Conservation (phyloP, 2,113 vertebrate species). For the Papio anubis region DNA sequence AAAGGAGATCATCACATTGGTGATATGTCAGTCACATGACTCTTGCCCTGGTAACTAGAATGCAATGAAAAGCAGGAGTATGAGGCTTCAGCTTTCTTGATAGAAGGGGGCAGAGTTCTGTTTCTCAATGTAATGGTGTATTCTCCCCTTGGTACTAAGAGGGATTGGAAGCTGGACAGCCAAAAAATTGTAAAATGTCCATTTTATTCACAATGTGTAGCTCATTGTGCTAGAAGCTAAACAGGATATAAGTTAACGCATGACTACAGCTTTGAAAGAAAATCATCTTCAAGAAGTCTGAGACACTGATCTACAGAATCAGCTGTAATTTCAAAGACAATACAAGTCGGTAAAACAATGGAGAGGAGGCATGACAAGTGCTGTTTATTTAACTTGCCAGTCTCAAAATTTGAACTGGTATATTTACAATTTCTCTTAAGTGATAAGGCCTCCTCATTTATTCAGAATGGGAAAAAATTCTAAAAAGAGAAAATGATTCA, state of each 20-base stretch:
- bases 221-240: not conserved
- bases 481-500: not conserved
- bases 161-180: not conserved
- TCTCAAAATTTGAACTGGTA: constrained; percentile 9
- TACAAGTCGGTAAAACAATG: not conserved
- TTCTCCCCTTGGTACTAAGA: not conserved
- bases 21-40: not conserved
- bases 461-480: not conserved
- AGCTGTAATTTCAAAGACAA: not conserved
- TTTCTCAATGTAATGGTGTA: not conserved
- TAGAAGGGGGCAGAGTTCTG: not conserved
- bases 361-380: not conserved
- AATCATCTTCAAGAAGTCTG: not conserved
- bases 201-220: not conserved
- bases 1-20: not conserved
- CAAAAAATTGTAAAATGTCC: not conserved
- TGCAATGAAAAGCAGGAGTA: not conserved
- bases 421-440: not conserved
- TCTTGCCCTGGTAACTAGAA: not conserved
- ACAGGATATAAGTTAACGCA: not conserved
- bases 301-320: not conserved
- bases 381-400: not conserved
- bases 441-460: not conserved
- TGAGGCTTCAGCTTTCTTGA: not conserved
- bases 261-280: not conserved